A percentile compares a stretch with the other conserved stretches of the same genome.
Evolutionary conservation across 2,113 vertebrate genomes (phyloP).

Genomic region (Laticauda laticaudata): DNA sequence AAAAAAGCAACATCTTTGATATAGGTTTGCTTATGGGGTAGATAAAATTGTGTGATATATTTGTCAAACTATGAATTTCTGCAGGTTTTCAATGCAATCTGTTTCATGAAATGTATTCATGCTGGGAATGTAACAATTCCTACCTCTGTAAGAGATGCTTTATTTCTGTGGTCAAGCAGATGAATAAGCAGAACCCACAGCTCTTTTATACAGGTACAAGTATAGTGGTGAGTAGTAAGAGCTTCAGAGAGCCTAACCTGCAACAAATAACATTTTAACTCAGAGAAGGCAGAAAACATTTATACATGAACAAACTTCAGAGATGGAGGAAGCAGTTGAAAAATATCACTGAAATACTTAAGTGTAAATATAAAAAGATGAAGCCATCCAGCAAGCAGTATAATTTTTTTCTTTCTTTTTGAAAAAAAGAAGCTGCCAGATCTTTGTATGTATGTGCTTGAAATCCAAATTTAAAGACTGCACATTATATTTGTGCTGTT

Average conservation of each 20-base stretch:
- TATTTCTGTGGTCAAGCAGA: conserved; percentile 84
- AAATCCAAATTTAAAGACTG: neutral
- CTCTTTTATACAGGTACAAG: conserved; percentile 87
- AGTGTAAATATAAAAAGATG: neutral
- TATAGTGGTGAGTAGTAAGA: conserved; percentile 76
- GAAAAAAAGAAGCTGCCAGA: neutral
- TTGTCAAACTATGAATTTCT: neutral
- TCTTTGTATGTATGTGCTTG: neutral
- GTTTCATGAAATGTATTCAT: neutral
- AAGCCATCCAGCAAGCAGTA: neutral
- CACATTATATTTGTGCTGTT: neutral
- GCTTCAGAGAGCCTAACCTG: conserved; percentile 89
- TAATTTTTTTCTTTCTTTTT: neutral
- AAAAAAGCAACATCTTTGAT: neutral
- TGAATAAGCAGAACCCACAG: conserved; percentile 90
- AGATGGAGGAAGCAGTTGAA: neutral
- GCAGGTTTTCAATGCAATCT: neutral
- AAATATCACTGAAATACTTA: neutral
- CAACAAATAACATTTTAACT: conserved; percentile 36
- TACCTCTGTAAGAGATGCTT: conserved; percentile 83
- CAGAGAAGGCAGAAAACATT: neutral
- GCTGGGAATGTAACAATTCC: neutral
- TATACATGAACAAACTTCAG: neutral
- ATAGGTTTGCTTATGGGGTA: neutral
- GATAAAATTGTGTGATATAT: neutral